These are phyloP conservation scores for Ahaetulla prasina DNA, from an alignment of 2,113 vertebrate genomes.

Conservation along the genomic window DNA sequence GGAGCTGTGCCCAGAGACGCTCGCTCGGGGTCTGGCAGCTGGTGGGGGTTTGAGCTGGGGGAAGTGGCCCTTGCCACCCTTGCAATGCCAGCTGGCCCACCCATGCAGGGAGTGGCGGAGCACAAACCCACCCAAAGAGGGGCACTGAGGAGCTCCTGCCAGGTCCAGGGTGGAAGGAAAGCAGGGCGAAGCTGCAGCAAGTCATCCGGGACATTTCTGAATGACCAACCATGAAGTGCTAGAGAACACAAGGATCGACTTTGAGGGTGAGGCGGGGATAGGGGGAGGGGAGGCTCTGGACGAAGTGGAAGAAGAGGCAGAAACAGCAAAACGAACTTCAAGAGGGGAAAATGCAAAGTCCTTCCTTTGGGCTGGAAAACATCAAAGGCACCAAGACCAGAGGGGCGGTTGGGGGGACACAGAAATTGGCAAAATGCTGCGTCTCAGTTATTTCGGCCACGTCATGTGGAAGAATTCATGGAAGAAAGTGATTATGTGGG, in stretches of 20 bases:
- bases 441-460: too few relatives aligned
- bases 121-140: background rate
- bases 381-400: background rate
- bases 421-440: background rate
- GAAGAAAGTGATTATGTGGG: too few relatives aligned
- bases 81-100: background rate
- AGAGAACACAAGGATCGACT: background rate
- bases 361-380: background rate
- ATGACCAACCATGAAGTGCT: rapidly evolving
- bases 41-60: too few relatives aligned
- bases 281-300: background rate
- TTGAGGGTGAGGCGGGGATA: background rate
- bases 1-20: background rate
- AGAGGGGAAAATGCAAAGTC: background rate
- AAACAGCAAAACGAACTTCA: background rate
- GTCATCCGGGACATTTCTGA: too few relatives aligned
- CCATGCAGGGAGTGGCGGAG: too few relatives aligned
- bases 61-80: background rate
- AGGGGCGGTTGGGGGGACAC: rapidly evolving
- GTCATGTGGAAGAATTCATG: too few relatives aligned
- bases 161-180: background rate
- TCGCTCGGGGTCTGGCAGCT: too few relatives aligned
- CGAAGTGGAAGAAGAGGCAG: background rate
- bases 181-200: background rate
- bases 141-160: background rate